Base-by-base conservation (phyloP, 2,113 vertebrate species). In the Bothrops jararaca region DNA sequence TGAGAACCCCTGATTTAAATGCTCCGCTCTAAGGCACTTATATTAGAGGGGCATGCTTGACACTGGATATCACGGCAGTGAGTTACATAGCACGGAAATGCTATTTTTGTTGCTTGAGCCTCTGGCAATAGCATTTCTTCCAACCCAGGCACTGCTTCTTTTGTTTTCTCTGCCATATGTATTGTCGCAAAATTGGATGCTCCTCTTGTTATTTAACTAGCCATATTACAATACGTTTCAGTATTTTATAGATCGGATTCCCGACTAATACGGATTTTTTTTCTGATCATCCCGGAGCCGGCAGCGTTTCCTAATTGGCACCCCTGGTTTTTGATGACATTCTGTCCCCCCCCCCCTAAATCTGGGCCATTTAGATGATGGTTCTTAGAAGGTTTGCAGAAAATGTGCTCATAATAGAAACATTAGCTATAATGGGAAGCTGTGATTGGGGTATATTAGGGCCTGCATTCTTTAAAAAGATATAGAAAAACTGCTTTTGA, bases 101-200 rank as follows among this genome's bases (percentile, higher is more conserved):
- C 95, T 96, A 95, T 96, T 96, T 96, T 96, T 96, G 92, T 91
- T 0, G 93, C 93, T 92, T 92, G 93, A 92, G 92, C 93, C 94
- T 95, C 97, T 96, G 94, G 95, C 95, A 92, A 86, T 96, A 94
- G 80, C 91, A 95, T 93, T 90, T 96, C 91, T 95, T 94, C 92
- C 56, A 94, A 91, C 0, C 0, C 85, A 34, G 69, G 87, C 94
- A 57, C 89, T 94, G 89, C 85, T 89, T 95, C 92, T 90, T 93
- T 64, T 54, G 87, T 89, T 94, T 50, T 42, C 4, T 6, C 92
- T 94, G 92, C 90, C 80, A 92, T 80, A 91, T 93, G 89, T 91
- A 9, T 91, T 93, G 74, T 93, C 56, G 50, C 91, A 93, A 56
- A 91, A 87, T 34, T 50, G 22, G 45, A 89, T 15, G 80, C 88